Conservation (phyloP, 2,888 invertebrate genomes). For the Folsomia manolachei region DNA sequence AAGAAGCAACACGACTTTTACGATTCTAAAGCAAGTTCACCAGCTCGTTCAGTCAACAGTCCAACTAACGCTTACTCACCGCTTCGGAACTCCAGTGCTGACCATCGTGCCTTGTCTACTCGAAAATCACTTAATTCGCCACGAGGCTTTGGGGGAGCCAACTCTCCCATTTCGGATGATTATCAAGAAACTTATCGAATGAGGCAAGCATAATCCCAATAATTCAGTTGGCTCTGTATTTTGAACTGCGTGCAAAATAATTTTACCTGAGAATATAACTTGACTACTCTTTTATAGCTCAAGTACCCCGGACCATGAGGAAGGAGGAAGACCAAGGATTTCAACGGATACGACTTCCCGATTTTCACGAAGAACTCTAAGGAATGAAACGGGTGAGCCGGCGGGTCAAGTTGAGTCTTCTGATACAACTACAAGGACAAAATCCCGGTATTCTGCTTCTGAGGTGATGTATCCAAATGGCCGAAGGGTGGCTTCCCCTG, state of each 20-base stretch:
- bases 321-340: slow-evolving; percentile 46
- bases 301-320: slow-evolving; percentile 49
- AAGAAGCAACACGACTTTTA: slow-evolving; percentile 48
- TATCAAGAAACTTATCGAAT: slow-evolving; percentile 49
- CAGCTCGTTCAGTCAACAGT: slow-evolving; percentile 48
- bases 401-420: slow-evolving; percentile 48
- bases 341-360: slow-evolving; percentile 50
- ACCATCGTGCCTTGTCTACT: slow-evolving; percentile 22
- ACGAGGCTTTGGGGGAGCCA: slow-evolving; percentile 42
- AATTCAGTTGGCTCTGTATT: too few species aligned
- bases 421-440: slow-evolving; percentile 49
- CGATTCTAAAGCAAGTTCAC: slow-evolving; percentile 48
- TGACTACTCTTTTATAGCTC: too few species aligned
- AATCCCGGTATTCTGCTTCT: slow-evolving; percentile 48
- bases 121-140: slow-evolving; percentile 42
- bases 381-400: slow-evolving; percentile 44
- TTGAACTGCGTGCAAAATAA: too few species aligned
- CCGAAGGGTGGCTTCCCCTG: slow-evolving; percentile 42
- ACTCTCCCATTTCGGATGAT: slow-evolving; percentile 49
- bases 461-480: slow-evolving; percentile 51
- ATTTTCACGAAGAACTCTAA: slow-evolving; percentile 47
- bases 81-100: slow-evolving; percentile 20
- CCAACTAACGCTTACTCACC: slow-evolving; percentile 44
- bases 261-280: too few species aligned
- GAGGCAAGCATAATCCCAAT: too few species aligned